Evolutionary conservation across 2,113 vertebrate species (phyloP), one percentile per base, ranked within the genome.

Genomic region (Sander lucioperca): DNA sequence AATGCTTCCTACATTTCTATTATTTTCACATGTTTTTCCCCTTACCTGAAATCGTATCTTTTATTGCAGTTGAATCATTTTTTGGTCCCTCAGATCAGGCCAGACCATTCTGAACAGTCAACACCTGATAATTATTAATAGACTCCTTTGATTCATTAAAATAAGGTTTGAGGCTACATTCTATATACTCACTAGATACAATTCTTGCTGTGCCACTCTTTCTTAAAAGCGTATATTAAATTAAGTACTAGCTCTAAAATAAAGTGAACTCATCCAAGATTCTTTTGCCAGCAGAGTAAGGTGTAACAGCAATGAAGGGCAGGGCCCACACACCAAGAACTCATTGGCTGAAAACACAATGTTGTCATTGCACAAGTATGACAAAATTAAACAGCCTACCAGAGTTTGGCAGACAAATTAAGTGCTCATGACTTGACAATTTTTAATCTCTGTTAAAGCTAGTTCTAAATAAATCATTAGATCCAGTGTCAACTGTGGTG

Each of bases 111-210:
- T 36, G 36, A 36, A 36, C 36, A 36, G 6, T 36, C 36, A 36
- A 36, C 36, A 36, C 36, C 36, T 36, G 36, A 36, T 6, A 36
- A 36, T 36, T 36, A 7, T 36, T 36, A 36, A 36, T 30, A 36
- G 36, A 36, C 36, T 36, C 7, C 7, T 36, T 36, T 36, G 6
- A 36, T 36, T 36, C 8, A 7, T 36, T 36, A 7, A 36, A 36
- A 36, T 36, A 36, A 7, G 36, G 36, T 36, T 36, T 36, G 36
- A 36, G 36, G 36, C 36, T 36, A 36, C 36, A 36, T 36, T 36
- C 36, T 30, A 30, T 30, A 30, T 30, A 30, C 84, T 82, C 65
- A 86, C 58, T 54, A 48, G n/a, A 50, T 11, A 10, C 10, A 9
- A 3, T 27, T 63, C 18, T 30, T 19, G 3, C 9, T 39, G 43